Evolutionary conservation across 2,113 vertebrate species (phyloP).

Genomic region (Erinaceus europaeus): DNA sequence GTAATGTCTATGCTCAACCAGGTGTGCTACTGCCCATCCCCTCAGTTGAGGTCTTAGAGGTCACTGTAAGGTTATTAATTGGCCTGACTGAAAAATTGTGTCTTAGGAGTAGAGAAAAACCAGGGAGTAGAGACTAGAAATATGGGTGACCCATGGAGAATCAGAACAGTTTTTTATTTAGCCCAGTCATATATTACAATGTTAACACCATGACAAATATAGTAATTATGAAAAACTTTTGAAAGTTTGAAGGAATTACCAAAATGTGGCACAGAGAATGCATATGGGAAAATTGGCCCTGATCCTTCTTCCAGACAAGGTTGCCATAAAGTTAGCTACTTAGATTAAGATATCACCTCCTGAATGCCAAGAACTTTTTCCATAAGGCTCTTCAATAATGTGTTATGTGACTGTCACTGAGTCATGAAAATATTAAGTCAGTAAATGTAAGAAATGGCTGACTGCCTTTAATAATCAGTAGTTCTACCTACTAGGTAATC

Average conservation of each 20-base stretch:
- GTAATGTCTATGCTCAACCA: too few relatives aligned
- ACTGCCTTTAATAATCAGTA: neutral
- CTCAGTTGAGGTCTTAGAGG: neutral
- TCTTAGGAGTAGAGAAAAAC: neutral
- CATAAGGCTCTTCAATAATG: neutral
- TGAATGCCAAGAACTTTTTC: neutral
- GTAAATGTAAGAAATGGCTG: neutral
- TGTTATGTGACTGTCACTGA: neutral
- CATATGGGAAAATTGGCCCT: neutral
- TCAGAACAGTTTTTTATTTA: too few relatives aligned
- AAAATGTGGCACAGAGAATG: neutral
- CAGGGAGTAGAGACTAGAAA: too few relatives aligned
- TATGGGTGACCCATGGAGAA: too few relatives aligned
- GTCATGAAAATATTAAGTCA: neutral
- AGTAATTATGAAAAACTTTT: neutral
- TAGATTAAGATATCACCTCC: neutral
- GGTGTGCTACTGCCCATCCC: too few relatives aligned
- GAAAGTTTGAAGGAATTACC: neutral
- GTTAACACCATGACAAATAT: neutral
- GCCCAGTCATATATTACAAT: too few relatives aligned
- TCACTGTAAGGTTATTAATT: neutral
- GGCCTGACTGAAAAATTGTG: neutral
- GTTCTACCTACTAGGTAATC: neutral
- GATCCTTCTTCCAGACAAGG: neutral
- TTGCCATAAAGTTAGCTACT: neutral